phyloP scores from a whole-genome alignment of 2,888 invertebrate species.

The Seladonia tumulorum region DNA sequence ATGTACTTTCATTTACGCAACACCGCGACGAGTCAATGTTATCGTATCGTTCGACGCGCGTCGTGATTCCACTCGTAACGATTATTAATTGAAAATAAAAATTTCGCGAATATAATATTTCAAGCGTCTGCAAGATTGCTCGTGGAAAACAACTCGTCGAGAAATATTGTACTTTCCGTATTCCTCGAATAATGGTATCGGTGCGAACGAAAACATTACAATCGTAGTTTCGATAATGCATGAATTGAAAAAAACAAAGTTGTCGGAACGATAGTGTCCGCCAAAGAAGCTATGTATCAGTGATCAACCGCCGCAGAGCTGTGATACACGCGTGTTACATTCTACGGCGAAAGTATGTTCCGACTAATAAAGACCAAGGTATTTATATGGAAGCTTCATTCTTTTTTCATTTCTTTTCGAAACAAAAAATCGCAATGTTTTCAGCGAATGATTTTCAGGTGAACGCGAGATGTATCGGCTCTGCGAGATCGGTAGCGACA shows the following conservation, averaged over 20 bases:
- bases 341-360: slow-evolving; percentile 52
- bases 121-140: background rate
- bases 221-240: background rate
- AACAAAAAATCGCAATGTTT: background rate
- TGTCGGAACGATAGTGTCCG: slow-evolving; percentile 24
- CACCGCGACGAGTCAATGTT: background rate
- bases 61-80: background rate
- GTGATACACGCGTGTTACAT: background rate
- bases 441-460: slow-evolving; percentile 56
- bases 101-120: background rate
- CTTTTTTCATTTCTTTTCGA: background rate
- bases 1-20: background rate
- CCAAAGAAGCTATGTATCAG: background rate
- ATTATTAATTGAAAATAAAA: background rate
- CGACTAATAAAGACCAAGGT: slow-evolving; percentile 60
- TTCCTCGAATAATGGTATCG: background rate
- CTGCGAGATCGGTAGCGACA: slow-evolving; percentile 15
- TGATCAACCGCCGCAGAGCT: background rate
- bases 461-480: slow-evolving; percentile 52
- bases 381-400: background rate
- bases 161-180: background rate
- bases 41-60: background rate
- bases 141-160: background rate
- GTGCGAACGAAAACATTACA: background rate
- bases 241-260: slow-evolving; percentile 28